These are phyloP conservation scores for Limnodromus scolopaceus DNA, from an alignment of 2,797 vertebrate species.

Conservation along the genomic window DNA sequence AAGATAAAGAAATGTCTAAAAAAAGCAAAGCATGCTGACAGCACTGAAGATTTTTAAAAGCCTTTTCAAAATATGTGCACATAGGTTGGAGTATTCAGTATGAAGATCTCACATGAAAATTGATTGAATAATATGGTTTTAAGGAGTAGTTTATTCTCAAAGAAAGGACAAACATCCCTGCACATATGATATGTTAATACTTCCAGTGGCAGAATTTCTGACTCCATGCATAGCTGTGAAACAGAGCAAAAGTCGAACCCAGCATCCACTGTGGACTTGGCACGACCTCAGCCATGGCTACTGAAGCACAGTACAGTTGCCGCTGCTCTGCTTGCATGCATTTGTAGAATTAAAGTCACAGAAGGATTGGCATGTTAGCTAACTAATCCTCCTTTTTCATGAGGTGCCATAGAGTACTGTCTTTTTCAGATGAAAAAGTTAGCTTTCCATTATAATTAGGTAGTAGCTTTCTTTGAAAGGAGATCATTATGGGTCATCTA, in stretches of 20 bases:
- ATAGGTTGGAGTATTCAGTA: neutral
- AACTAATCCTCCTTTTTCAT: neutral
- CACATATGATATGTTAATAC: neutral
- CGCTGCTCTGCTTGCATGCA: neutral
- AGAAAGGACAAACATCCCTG: neutral
- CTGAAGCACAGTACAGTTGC: neutral
- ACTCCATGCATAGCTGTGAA: neutral
- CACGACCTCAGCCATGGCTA: fast-evolving
- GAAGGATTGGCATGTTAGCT: neutral
- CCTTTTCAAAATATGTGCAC: neutral
- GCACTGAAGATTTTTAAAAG: neutral
- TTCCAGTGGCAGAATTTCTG: neutral
- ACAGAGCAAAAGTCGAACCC: neutral
- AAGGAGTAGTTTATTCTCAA: neutral
- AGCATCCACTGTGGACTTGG: neutral
- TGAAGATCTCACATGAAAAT: neutral
- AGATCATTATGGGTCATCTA: neutral
- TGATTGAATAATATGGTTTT: neutral
- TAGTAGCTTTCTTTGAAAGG: neutral
- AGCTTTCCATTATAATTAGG: neutral
- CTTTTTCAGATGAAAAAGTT: neutral
- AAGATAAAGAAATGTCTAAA: neutral
- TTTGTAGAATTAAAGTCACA: neutral
- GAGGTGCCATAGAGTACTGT: neutral
- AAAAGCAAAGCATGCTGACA: neutral